phyloP scores from a whole-genome alignment of 2,888 invertebrate species.

The Lottia scabra region DNA sequence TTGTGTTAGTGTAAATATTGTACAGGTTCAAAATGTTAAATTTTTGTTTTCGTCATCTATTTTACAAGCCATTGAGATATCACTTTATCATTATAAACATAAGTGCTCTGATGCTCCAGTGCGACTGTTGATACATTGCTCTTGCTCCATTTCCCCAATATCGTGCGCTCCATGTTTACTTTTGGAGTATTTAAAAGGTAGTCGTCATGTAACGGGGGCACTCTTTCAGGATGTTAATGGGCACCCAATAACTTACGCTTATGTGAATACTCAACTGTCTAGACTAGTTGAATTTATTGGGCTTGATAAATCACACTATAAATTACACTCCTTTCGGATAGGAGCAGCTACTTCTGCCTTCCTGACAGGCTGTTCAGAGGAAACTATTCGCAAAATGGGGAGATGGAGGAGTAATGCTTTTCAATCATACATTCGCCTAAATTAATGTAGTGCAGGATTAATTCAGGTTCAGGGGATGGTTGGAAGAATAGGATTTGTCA shows the following conservation, averaged over 20 bases:
- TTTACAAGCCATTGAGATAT: background rate
- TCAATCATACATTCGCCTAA: background rate
- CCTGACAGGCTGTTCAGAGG: background rate
- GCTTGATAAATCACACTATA: background rate
- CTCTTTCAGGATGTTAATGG: background rate
- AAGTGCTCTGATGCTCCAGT: background rate
- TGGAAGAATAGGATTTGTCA: too few species aligned
- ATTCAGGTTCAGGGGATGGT: too few species aligned
- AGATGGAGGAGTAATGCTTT: background rate
- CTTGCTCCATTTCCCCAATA: background rate
- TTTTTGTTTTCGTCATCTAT: background rate
- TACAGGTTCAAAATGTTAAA: background rate
- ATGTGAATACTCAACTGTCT: background rate
- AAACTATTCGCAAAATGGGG: background rate
- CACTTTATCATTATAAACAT: background rate
- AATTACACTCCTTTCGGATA: background rate
- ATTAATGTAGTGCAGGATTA: too few species aligned
- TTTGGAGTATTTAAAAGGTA: background rate
- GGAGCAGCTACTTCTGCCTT: background rate
- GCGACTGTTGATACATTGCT: background rate
- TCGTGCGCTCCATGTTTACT: background rate
- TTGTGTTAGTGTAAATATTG: background rate
- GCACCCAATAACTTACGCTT: background rate
- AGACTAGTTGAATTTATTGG: background rate
- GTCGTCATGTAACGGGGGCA: background rate